phyloP scores from a whole-genome alignment of 2,797 vertebrate species.

The Schizopygopsis pylzovi region DNA sequence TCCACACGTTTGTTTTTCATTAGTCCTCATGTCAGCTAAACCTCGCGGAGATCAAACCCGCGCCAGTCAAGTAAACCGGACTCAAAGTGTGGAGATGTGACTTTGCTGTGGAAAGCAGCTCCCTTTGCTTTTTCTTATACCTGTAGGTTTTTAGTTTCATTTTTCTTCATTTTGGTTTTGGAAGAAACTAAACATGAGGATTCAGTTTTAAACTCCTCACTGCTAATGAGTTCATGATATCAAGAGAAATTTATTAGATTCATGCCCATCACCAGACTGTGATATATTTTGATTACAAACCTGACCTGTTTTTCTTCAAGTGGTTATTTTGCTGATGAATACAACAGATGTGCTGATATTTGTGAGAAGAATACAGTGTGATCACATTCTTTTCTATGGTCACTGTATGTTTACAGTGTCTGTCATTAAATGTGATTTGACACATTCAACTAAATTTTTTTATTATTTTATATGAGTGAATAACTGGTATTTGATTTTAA shows the following conservation, averaged over 20 bases:
- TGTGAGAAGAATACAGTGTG: neutral
- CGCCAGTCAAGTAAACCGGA: conserved; percentile 3
- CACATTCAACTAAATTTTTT: neutral
- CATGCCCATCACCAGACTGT: neutral
- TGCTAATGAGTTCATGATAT: conserved; percentile 7
- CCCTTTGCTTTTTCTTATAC: conserved; percentile 15
- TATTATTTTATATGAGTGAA: neutral
- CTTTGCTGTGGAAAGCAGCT: conserved; percentile 38
- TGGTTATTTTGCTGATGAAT: conserved; percentile 1
- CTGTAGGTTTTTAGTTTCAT: conserved; percentile 42
- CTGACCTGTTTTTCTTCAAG: neutral
- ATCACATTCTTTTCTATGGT: neutral
- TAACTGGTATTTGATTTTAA: neutral
- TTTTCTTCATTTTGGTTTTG: conserved; percentile 31
- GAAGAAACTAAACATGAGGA: conserved; percentile 18
- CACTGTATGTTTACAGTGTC: conserved; percentile 13
- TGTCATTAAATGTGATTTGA: neutral
- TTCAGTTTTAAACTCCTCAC: conserved; percentile 15
- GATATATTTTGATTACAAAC: conserved; percentile 10
- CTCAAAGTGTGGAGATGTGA: conserved; percentile 30
- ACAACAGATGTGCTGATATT: neutral
- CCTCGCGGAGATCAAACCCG: neutral
- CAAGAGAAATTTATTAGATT: neutral
- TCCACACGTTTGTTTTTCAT: neutral
- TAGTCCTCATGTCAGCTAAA: conserved; percentile 24